Evolutionary conservation across 2,113 vertebrate species (phyloP), one percentile per base, ranked within the genome.

Genomic region (Stictonetta naevosa): DNA sequence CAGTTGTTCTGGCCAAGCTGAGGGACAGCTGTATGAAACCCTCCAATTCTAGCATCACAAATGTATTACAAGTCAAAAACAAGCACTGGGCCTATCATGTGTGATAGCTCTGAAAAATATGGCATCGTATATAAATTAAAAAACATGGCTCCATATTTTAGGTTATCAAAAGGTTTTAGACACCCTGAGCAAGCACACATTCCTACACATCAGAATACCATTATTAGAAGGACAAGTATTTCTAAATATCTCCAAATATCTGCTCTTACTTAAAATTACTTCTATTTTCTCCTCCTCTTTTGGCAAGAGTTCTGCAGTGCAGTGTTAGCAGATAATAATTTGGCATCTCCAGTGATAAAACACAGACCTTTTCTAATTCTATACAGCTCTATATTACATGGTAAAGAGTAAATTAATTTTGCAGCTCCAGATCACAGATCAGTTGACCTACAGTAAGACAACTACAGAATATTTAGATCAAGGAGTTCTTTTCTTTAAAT

Each of bases 361-460:
- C 48, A 78, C 60, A 93, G 86, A 60, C 38, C 42, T 94, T 52
- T 87, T 68, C 62, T 85, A 87, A 73, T 87, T 92, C 63, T 77
- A 36, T 79, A 77, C 74, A 93, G 40, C 28, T 85, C n/a, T 42
- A 0, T 48, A 33, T 76, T 82, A 63, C 14, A 25, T 71, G 31
- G 22, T 55, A 56, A 91, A 67, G 22, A 84, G 44, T 53, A 89
- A 92, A 94, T 88, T 53, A 69, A 91, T 83, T 95, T 87, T 91
- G 50, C 88, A 74, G 48, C 80, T 91, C 60, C 48, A 92, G 68
- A 83, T 75, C 66, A 92, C 79, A 75, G 83, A 90, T 88, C 73
- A 91, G 74, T 80, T 73, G 80, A 66, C 40, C 0, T 0, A 14
- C 66, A 88, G 38, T 46, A 86, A 89, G 77, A 62, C 10, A 73